A percentile compares a stretch with the other conserved stretches of the same genome.
Conservation (phyloP, 2,113 vertebrate genomes). For the Panthera leo region DNA sequence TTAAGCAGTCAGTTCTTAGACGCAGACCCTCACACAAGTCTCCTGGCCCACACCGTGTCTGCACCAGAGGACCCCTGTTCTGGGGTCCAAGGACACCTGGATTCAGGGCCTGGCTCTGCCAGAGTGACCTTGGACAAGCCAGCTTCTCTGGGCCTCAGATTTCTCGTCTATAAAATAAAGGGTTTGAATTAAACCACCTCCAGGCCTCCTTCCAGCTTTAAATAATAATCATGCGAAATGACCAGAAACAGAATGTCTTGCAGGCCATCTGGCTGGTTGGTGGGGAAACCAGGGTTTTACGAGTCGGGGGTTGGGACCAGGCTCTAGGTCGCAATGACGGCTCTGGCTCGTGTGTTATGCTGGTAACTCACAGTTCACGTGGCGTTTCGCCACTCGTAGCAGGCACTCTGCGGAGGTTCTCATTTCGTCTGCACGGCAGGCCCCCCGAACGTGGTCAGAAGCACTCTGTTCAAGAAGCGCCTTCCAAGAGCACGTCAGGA, state of each 20-base stretch:
- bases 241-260: neutral
- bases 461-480: rapidly evolving
- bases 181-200: constrained; percentile 8
- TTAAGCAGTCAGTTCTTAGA: neutral
- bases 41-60: neutral
- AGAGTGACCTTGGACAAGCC: constrained; percentile 16
- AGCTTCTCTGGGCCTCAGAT: neutral
- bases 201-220: constrained; percentile 31
- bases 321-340: neutral
- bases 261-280: constrained; percentile 47
- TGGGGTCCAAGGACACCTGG: neutral
- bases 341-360: neutral
- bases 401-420: neutral
- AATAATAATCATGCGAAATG: constrained; percentile 25
- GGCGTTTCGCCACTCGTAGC: neutral
- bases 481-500: rapidly evolving
- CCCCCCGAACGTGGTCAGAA: neutral
- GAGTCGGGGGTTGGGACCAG: neutral
- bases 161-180: neutral
- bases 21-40: neutral
- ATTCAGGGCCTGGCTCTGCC: neutral
- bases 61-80: neutral
- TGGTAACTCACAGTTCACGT: neutral
- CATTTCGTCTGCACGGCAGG: neutral
- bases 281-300: neutral